Conservation (phyloP, 2,797 vertebrate species). For the Acrocephalus scirpaceus region DNA sequence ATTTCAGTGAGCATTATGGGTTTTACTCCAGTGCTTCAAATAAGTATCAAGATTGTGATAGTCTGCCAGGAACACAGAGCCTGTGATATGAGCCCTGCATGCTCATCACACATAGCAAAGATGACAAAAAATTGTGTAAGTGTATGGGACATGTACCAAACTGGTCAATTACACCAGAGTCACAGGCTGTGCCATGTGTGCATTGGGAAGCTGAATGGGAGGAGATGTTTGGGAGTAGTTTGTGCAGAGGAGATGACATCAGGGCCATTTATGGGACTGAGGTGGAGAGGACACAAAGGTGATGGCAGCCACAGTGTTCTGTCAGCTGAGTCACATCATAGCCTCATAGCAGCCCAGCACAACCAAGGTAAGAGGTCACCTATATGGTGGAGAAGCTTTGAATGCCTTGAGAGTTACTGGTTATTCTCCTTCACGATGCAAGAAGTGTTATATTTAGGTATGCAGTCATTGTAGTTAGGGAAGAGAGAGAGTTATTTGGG, state of each 20-base stretch:
- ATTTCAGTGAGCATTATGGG: background rate
- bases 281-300: background rate
- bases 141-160: rapidly evolving
- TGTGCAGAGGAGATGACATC: background rate
- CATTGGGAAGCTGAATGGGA: background rate
- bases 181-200: rapidly evolving
- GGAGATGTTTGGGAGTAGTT: background rate
- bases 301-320: background rate
- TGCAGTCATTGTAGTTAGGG: background rate
- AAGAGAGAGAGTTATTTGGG: background rate
- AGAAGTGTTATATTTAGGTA: background rate
- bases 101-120: background rate
- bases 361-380: background rate
- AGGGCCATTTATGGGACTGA: background rate
- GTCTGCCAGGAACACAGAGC: background rate
- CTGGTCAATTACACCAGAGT: background rate
- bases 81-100: rapidly evolving
- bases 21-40: background rate
- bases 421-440: background rate
- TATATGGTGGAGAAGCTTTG: background rate
- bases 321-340: background rate
- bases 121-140: background rate
- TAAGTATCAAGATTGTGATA: background rate
- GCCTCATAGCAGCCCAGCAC: background rate
- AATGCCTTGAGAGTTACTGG: background rate